A percentile compares a stretch with the other conserved stretches of the same genome.
phyloP scores from a whole-genome alignment of 2,888 invertebrate species.

The Troides oblongomaculatus region DNA sequence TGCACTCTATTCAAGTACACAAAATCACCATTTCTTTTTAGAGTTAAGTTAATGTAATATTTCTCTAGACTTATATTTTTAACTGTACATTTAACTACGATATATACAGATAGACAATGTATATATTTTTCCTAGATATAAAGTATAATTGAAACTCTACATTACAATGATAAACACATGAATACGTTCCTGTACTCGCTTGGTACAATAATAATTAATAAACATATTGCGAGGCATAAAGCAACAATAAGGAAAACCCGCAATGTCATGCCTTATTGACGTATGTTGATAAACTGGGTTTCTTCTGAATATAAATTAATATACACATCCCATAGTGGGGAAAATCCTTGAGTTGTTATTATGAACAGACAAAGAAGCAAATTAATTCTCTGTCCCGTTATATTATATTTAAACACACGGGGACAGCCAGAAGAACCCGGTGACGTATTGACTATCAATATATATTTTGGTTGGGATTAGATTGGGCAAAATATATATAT shows the following conservation, averaged over 20 bases:
- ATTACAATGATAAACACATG: background rate
- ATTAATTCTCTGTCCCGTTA: background rate
- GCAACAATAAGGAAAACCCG: slow-evolving; percentile 28
- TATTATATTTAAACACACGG: background rate
- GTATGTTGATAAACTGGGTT: slow-evolving; percentile 15
- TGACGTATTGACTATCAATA: no score
- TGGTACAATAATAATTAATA: slow-evolving; percentile 5
- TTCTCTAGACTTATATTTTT: no score
- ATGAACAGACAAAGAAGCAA: slow-evolving; percentile 4
- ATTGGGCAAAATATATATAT: no score
- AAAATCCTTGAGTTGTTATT: slow-evolving; percentile 12
- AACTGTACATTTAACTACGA: no score
- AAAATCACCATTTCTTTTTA: no score
- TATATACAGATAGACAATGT: no score
- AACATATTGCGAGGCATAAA: slow-evolving; percentile 5
- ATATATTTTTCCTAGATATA: no score
- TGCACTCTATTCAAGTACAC: no score
- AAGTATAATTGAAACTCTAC: background rate
- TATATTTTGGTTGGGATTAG: no score
- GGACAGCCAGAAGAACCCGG: no score
- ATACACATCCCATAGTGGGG: slow-evolving; percentile 3
- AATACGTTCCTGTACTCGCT: background rate
- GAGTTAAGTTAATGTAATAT: no score
- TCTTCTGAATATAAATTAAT: slow-evolving; percentile 24
- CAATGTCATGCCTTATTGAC: slow-evolving; percentile 20